Evolutionary conservation across 2,797 vertebrate species (phyloP).

Genomic region (Myotis vivesi): DNA sequence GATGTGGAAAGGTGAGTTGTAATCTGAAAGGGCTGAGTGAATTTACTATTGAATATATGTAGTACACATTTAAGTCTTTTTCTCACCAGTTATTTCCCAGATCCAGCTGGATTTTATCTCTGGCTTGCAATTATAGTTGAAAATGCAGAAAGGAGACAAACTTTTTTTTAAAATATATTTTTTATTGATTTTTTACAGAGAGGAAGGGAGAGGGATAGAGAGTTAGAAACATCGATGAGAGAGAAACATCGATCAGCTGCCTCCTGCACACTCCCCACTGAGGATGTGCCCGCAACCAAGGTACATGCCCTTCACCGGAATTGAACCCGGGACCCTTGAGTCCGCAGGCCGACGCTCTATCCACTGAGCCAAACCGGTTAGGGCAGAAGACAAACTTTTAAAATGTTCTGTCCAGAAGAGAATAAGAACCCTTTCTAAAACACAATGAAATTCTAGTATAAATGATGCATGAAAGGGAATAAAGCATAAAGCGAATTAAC

Average conservation of each 20-base stretch:
- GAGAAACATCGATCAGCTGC: no score
- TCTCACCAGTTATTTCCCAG: slow-evolving; percentile 19
- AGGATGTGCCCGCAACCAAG: no score
- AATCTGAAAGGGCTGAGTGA: slow-evolving; percentile 39
- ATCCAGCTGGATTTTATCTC: slow-evolving; percentile 37
- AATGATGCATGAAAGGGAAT: neutral
- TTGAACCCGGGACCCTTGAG: no score
- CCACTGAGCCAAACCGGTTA: no score
- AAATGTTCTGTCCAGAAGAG: slow-evolving; percentile 31
- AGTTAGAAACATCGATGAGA: no score
- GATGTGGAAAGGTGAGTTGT: neutral
- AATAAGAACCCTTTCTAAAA: slow-evolving; percentile 31
- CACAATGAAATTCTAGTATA: slow-evolving; percentile 46
- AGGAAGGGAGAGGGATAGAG: no score
- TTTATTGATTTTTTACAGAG: no score
- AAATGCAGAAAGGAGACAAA: slow-evolving; percentile 40
- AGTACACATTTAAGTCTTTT: neutral
- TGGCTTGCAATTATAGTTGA: slow-evolving; percentile 34
- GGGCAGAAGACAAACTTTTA: slow-evolving; percentile 16
- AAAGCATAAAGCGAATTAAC: slow-evolving; percentile 13
- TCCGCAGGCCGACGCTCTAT: no score
- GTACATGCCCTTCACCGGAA: no score
- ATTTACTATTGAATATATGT: neutral
- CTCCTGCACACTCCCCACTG: no score
- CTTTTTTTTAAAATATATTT: neutral